Percentiles rank a stretch among this genome's conserved stretches.
phyloP scores from a whole-genome alignment of 1,140 invertebrate species.

The Drosophila arizonae region DNA sequence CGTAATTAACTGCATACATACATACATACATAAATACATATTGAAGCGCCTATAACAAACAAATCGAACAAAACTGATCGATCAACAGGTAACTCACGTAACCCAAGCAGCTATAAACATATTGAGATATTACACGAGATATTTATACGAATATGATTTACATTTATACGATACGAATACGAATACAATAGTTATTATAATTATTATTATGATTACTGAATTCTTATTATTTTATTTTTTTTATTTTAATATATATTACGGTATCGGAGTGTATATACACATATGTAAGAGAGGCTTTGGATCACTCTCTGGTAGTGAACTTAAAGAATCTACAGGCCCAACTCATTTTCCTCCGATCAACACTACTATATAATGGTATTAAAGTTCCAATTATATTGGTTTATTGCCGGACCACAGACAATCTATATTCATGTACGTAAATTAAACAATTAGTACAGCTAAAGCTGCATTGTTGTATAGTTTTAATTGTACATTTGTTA shows the following conservation, averaged over 20 bases:
- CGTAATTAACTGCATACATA: slow-evolving; percentile 44
- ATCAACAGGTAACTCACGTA: slow-evolving; percentile 26
- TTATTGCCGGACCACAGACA: no score
- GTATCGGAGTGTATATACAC: no score
- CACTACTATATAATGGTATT: neutral
- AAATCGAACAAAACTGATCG: slow-evolving; percentile 43
- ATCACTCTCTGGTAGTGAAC: no score
- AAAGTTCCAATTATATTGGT: no score
- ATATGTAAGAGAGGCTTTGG: no score
- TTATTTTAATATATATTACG: no score
- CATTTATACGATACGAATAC: slow-evolving; percentile 53
- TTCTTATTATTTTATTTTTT: slow-evolving; percentile 2
- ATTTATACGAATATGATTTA: slow-evolving; percentile 51
- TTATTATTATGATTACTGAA: slow-evolving; percentile 26
- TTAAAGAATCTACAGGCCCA: no score
- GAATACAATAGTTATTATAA: slow-evolving; percentile 63
- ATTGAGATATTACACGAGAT: slow-evolving; percentile 52
- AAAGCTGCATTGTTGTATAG: neutral
- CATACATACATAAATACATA: slow-evolving; percentile 32
- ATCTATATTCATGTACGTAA: no score
- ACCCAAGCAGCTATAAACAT: slow-evolving; percentile 42
- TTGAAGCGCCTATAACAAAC: slow-evolving; percentile 28
- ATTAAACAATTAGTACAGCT: no score
- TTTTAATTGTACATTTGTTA: slow-evolving; percentile 32
- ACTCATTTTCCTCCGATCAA: no score